Evolutionary conservation across 2,113 vertebrate species (phyloP).

Genomic region (Zingel zingel): DNA sequence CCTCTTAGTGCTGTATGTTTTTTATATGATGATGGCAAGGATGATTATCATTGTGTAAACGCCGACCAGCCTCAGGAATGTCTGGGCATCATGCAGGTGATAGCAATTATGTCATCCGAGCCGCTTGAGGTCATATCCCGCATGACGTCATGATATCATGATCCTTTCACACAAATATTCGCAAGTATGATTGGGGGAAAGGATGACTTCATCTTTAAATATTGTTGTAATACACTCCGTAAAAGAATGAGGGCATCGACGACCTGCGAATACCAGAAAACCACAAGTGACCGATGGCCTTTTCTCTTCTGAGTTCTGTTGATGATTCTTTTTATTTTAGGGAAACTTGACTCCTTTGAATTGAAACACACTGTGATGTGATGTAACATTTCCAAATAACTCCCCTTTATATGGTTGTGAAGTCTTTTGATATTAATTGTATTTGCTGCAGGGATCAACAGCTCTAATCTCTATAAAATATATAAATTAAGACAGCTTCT

Average conservation of each 20-base stretch:
- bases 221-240: conserved; percentile 56
- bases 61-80: conserved; percentile 47
- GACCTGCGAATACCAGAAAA: conserved; percentile 50
- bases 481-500: background rate
- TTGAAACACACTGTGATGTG: background rate
- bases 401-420: too few relatives aligned
- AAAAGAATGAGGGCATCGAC: conserved; percentile 67
- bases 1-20: conserved; percentile 17
- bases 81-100: conserved; percentile 65
- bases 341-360: background rate
- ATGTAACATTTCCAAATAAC: background rate
- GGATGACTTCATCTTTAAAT: conserved; percentile 67
- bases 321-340: background rate
- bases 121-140: conserved; percentile 64
- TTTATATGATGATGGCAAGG: conserved; percentile 23
- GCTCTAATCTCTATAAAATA: background rate
- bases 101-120: conserved; percentile 71
- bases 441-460: background rate
- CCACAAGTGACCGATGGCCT: conserved; percentile 8
- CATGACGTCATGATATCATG: conserved; percentile 51
- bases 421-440: background rate
- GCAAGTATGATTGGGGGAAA: conserved; percentile 41
- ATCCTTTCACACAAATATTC: conserved; percentile 56
- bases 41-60: conserved; percentile 22
- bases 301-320: conserved; percentile 13